Evolutionary conservation across 2,797 vertebrate genomes (phyloP).

Genomic region (Podargus strigoides): DNA sequence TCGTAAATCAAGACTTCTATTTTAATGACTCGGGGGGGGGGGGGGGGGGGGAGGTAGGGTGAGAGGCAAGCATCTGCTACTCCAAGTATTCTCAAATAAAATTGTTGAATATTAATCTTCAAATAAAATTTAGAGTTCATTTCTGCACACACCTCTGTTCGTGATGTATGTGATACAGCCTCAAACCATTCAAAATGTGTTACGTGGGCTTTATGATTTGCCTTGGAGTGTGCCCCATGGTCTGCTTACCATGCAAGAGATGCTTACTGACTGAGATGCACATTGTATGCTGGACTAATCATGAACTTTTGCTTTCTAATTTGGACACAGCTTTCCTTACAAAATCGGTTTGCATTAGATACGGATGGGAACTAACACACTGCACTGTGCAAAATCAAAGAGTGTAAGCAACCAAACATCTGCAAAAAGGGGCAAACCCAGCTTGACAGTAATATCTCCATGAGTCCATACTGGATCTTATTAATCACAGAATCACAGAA

Average conservation of each 20-base stretch:
- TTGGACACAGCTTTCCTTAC: background rate
- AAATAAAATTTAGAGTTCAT: background rate
- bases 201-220: background rate
- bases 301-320: background rate
- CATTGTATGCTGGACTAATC: fast-evolving
- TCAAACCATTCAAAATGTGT: background rate
- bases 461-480: background rate
- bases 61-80: background rate
- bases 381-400: background rate
- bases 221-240: background rate
- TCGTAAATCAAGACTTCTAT: background rate
- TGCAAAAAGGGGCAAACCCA: background rate
- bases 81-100: background rate
- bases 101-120: background rate
- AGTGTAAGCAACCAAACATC: background rate
- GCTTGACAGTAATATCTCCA: background rate
- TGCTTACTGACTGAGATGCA: no score
- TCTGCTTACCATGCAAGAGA: background rate
- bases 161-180: background rate
- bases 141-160: background rate
- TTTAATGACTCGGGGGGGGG: background rate
- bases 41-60: no score
- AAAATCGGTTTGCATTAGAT: background rate
- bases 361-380: background rate
- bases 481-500: no score